These are phyloP conservation scores for Ispidina lecontei DNA, from an alignment of 2,797 vertebrate species.

Conservation along the genomic window DNA sequence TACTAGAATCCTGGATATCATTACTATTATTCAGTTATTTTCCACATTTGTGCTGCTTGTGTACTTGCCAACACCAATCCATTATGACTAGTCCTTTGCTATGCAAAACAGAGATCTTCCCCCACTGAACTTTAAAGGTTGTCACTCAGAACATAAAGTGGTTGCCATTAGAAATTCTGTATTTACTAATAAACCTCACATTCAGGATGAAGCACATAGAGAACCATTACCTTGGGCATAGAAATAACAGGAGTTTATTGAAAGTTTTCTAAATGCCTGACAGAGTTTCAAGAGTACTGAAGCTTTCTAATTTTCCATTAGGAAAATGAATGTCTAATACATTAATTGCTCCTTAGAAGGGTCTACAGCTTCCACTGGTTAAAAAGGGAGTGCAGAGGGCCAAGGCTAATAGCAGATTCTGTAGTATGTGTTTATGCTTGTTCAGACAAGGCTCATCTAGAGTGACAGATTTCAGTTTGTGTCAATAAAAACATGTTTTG, in stretches of 20 bases:
- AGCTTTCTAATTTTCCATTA: conserved; percentile 63
- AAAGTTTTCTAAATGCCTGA: conserved; percentile 20
- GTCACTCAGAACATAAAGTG: neutral
- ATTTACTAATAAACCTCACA: neutral
- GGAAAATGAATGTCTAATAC: conserved; percentile 9
- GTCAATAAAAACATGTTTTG: neutral
- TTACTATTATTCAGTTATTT: conserved; percentile 42
- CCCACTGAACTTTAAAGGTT: neutral
- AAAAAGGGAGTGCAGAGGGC: neutral
- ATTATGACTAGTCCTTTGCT: neutral
- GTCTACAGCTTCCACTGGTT: conserved; percentile 7
- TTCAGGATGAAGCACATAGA: neutral
- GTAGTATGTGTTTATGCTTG: neutral
- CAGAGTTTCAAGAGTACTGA: conserved; percentile 17
- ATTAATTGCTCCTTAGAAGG: conserved; percentile 6
- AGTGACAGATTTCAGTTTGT: neutral
- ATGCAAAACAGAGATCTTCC: conserved; percentile 3
- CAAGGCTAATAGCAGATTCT: neutral
- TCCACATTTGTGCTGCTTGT: conserved; percentile 2
- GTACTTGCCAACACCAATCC: neutral
- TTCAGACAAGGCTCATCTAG: neutral
- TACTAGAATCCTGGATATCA: neutral
- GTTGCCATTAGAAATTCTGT: neutral
- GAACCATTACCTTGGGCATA: neutral
- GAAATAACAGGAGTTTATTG: conserved; percentile 13